Conservation (phyloP, 2,113 vertebrate genomes). For the Mungos mungo region DNA sequence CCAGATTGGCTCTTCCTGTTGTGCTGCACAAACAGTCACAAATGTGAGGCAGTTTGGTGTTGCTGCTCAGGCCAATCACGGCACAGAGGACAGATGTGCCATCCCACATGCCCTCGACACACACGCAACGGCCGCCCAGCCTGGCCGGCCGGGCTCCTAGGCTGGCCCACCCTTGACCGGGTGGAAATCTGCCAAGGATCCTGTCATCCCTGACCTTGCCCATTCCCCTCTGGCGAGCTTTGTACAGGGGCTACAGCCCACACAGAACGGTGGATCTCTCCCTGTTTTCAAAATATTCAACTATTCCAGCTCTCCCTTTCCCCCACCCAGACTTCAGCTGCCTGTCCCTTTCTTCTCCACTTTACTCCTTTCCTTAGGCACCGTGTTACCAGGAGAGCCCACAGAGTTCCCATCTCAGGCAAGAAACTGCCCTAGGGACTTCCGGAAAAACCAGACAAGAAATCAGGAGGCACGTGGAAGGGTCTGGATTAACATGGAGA, state of each 20-base stretch:
- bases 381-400: neutral
- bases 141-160: neutral
- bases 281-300: conserved; percentile 5
- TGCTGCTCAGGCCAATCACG: neutral
- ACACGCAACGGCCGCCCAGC: neutral
- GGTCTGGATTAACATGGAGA: neutral
- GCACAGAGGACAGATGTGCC: neutral
- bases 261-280: neutral
- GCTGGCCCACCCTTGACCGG: neutral
- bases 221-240: neutral
- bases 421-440: neutral
- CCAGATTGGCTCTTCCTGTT: conserved; percentile 47
- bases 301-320: neutral
- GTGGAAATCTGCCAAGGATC: neutral
- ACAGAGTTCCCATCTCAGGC: neutral
- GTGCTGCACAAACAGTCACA: neutral
- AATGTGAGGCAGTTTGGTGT: neutral
- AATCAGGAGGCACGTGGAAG: neutral
- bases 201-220: neutral
- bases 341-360: neutral
- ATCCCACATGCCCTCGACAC: neutral
- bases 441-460: neutral
- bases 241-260: neutral
- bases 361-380: neutral
- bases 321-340: neutral